Evolutionary conservation across 2,797 vertebrate species (phyloP).

Genomic region (Melanogrammus aeglefinus): DNA sequence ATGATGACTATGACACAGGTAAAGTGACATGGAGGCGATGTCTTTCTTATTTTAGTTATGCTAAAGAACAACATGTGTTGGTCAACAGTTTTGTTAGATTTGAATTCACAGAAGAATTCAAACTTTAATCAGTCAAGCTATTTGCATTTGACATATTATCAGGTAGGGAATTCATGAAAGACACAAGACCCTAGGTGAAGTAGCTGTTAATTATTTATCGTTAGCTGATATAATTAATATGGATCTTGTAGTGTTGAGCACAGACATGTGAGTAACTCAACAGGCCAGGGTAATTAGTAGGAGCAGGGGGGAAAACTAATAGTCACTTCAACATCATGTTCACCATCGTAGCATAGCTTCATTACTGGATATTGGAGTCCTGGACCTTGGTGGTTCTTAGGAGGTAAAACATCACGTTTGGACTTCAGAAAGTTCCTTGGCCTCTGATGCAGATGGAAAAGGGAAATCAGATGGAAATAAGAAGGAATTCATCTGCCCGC

Average conservation of each 20-base stretch:
- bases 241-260: slow-evolving; percentile 1
- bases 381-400: background rate
- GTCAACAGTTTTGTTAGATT: background rate
- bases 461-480: background rate
- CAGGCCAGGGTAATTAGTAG: background rate
- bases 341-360: slow-evolving; percentile 14
- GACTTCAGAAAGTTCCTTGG: slow-evolving; percentile 8
- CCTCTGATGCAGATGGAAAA: background rate
- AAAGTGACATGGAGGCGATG: slow-evolving; percentile 40
- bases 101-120: background rate
- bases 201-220: background rate
- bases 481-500: no score
- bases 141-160: background rate
- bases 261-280: slow-evolving; percentile 25
- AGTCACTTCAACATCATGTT: slow-evolving; percentile 6
- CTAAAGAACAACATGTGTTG: background rate
- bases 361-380: background rate
- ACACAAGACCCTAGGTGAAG: background rate
- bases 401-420: background rate
- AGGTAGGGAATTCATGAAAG: background rate
- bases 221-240: background rate
- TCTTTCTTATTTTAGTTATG: background rate
- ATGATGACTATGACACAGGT: slow-evolving; percentile 88
- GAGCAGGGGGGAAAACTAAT: slow-evolving; percentile 2
- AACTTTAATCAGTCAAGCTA: background rate